Percentiles rank a stretch among this genome's conserved stretches.
Conservation (phyloP, 1,140 invertebrate species). For the Lasioglossum baleicum region DNA sequence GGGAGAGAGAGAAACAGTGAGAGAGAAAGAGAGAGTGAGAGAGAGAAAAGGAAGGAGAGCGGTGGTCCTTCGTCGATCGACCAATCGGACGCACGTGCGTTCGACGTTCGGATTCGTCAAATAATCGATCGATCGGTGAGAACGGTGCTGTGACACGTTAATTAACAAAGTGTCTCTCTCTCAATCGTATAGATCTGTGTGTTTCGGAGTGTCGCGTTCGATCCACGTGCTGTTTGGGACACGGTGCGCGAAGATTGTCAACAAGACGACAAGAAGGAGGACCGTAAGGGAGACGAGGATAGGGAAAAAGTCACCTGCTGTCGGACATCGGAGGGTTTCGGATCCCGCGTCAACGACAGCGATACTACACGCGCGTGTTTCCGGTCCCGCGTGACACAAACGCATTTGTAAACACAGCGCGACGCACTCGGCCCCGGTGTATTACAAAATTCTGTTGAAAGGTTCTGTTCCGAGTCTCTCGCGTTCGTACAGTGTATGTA, state of each 20-base stretch:
- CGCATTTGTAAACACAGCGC: constrained; percentile 26
- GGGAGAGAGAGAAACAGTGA: not conserved
- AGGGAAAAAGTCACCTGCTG: constrained; percentile 1
- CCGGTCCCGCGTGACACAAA: constrained; percentile 17
- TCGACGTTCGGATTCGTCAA: not conserved
- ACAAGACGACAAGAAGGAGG: not conserved
- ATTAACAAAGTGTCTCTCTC: constrained; percentile 4
- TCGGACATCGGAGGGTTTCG: not conserved
- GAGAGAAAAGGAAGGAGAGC: too few relatives aligned
- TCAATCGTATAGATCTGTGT: constrained; percentile 22
- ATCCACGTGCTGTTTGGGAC: constrained; percentile 27
- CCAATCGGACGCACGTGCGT: constrained; percentile 16
- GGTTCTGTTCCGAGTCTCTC: not conserved
- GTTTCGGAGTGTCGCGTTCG: constrained; percentile 14
- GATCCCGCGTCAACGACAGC: constrained; percentile 12
- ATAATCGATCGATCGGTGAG: constrained; percentile 22
- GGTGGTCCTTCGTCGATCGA: not conserved
- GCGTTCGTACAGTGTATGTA: not conserved
- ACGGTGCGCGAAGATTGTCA: constrained; percentile 14
- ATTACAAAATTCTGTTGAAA: constrained; percentile 28
- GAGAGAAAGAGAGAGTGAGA: too few relatives aligned
- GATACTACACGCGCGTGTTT: not conserved
- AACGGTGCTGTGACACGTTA: constrained; percentile 36
- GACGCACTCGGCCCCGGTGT: not conserved
- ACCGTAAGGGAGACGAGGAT: not conserved